Evolutionary conservation across 2,113 vertebrate genomes (phyloP).

Genomic region (Otus sunia): DNA sequence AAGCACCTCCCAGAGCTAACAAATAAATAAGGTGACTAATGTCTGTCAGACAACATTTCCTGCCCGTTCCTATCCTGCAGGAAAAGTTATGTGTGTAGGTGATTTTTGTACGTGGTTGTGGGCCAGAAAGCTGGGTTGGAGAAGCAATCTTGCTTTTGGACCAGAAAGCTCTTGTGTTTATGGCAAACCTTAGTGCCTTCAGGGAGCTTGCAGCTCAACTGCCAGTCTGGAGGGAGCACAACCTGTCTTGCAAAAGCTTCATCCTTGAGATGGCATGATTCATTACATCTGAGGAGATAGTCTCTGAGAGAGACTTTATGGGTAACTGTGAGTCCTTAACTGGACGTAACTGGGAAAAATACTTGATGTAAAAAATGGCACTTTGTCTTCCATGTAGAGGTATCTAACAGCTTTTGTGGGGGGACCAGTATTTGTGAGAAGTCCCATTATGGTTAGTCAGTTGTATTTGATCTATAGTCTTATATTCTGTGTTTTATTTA

Average conservation of each 20-base stretch:
- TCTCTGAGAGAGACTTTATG: not conserved
- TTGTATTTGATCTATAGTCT: not conserved
- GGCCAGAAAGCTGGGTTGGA: not conserved
- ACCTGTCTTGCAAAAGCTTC: fast-evolving
- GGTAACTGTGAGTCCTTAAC: not conserved
- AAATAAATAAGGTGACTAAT: not conserved
- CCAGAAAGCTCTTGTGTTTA: not conserved
- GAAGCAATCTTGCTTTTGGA: not conserved
- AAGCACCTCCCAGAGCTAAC: not conserved
- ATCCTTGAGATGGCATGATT: not conserved
- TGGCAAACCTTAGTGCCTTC: not conserved
- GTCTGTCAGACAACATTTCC: not conserved
- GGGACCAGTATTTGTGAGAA: not conserved
- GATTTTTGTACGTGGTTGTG: not conserved
- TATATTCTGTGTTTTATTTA: not conserved
- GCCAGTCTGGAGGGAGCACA: not conserved
- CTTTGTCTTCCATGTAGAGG: not conserved
- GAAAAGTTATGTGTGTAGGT: not conserved
- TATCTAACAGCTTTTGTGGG: not conserved
- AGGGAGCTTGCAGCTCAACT: not conserved
- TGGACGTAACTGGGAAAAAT: not conserved
- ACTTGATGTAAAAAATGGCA: not conserved
- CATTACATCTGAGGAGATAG: not conserved
- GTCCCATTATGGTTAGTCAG: not conserved
- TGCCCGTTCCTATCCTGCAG: not conserved